A percentile compares a stretch with the other conserved stretches of the same genome.
Evolutionary conservation across 2,888 invertebrate species (phyloP).

Genomic region (Gerris lacustris): DNA sequence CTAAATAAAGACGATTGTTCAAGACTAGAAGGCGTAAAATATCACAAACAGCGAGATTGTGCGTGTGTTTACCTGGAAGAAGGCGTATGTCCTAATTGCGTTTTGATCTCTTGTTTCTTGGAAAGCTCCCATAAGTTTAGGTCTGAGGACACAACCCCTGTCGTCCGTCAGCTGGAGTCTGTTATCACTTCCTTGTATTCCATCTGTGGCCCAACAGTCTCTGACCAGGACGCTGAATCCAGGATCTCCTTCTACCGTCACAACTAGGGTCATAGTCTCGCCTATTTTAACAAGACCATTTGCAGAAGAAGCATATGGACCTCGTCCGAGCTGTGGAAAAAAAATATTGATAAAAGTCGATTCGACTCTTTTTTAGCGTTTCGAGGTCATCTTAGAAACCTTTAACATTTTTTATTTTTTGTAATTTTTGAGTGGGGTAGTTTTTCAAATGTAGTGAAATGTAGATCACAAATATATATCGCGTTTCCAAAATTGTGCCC

Average conservation of each 20-base stretch:
- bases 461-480: too few species aligned
- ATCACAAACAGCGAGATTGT: neutral
- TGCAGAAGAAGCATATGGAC: conserved; percentile 63
- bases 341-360: conserved; percentile 2
- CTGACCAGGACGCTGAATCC: conserved; percentile 63
- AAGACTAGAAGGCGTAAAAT: neutral
- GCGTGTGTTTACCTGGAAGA: conserved; percentile 43
- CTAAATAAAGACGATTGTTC: neutral
- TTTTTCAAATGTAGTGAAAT: too few species aligned
- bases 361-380: neutral
- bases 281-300: conserved; percentile 69
- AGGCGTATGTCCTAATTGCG: conserved; percentile 62
- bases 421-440: too few species aligned
- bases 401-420: too few species aligned
- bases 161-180: conserved; percentile 58
- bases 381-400: too few species aligned
- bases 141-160: conserved; percentile 63
- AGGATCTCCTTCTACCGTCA: conserved; percentile 64
- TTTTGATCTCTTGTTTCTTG: conserved; percentile 64
- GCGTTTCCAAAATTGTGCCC: too few species aligned
- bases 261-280: conserved; percentile 66
- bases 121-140: conserved; percentile 67
- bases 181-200: conserved; percentile 36
- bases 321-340: conserved; percentile 46
- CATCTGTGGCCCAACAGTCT: conserved; percentile 63